Evolutionary conservation across 2,113 vertebrate genomes (phyloP).

Genomic region (Amazona guildingii): DNA sequence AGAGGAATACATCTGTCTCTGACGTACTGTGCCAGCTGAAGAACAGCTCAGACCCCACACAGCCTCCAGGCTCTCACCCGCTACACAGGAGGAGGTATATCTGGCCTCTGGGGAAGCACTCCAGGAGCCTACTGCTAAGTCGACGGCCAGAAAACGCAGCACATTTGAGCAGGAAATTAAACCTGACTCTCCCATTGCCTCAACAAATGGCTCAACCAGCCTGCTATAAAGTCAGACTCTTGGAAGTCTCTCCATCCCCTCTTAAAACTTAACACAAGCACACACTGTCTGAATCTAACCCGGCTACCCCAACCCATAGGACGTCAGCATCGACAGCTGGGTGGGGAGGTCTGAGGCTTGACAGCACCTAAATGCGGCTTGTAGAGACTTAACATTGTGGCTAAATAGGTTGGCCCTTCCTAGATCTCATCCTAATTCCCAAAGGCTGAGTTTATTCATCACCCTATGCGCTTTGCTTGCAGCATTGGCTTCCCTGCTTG

Average conservation of each 20-base stretch:
- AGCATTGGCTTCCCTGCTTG: conserved; percentile 47
- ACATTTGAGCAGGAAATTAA: neutral
- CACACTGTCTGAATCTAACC: neutral
- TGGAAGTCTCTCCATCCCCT: neutral
- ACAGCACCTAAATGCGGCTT: neutral
- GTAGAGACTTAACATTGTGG: neutral
- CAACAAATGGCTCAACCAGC: neutral
- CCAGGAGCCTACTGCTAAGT: neutral
- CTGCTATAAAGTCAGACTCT: neutral
- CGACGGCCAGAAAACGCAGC: neutral
- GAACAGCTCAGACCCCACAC: neutral
- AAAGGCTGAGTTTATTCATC: conserved; percentile 44
- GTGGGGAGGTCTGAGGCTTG: neutral
- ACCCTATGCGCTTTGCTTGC: conserved; percentile 41
- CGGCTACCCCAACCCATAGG: neutral
- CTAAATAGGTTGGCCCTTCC: neutral
- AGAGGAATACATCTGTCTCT: neutral
- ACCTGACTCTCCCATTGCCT: neutral
- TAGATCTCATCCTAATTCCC: neutral
- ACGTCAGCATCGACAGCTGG: neutral
- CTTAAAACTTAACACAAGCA: neutral
- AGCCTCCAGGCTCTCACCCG: neutral
- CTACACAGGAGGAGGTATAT: neutral
- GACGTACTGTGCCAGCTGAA: neutral
- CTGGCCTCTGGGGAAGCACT: neutral